Evolutionary conservation across 2,888 invertebrate species (phyloP).

Genomic region (Gnatocerus cornutus): DNA sequence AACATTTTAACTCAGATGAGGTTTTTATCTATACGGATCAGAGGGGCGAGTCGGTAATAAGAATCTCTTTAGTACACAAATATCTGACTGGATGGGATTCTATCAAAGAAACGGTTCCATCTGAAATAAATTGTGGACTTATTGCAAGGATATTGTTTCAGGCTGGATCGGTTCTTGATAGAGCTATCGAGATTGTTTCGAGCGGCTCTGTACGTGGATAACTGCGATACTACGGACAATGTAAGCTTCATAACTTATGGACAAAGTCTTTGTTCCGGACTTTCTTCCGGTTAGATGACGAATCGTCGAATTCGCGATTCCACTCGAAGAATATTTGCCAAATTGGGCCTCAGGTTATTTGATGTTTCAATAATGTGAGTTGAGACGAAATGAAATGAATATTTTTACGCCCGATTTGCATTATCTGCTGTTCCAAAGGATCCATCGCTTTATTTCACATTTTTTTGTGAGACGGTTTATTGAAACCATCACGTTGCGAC

Average conservation of each 20-base stretch:
- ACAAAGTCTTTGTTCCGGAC: slow-evolving; percentile 41
- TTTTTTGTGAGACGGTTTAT: slow-evolving; percentile 13
- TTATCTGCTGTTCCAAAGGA: slow-evolving; percentile 23
- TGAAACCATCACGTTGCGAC: slow-evolving; percentile 21
- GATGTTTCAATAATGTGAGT: slow-evolving; percentile 46
- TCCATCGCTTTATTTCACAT: slow-evolving; percentile 18
- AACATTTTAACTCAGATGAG: slow-evolving; percentile 65
- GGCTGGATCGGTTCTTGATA: slow-evolving; percentile 63
- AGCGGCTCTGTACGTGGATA: slow-evolving; percentile 54
- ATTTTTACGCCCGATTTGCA: slow-evolving; percentile 41
- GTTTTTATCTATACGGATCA: slow-evolving; percentile 63
- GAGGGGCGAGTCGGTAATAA: slow-evolving; percentile 62
- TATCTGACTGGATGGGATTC: slow-evolving; percentile 62
- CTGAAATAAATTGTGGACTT: slow-evolving; percentile 66
- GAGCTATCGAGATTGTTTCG: slow-evolving; percentile 62
- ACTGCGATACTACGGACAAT: slow-evolving; percentile 59
- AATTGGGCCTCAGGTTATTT: slow-evolving; percentile 35
- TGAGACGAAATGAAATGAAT: slow-evolving; percentile 41
- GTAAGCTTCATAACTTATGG: slow-evolving; percentile 62
- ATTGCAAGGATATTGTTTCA: slow-evolving; percentile 66
- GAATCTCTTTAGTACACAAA: slow-evolving; percentile 67
- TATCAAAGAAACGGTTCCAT: slow-evolving; percentile 63
- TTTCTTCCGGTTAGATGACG: slow-evolving; percentile 48
- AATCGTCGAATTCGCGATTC: slow-evolving; percentile 41
- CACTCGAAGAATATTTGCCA: slow-evolving; percentile 32